Percentiles rank a stretch among this genome's conserved stretches.
Conservation (phyloP, 2,113 vertebrate species). For the Rattus norvegicus region GRCr8 NC_086020.1:124102001-124102500, state of each 20-base stretch:
- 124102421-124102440: no score
- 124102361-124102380: not conserved
- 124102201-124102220: not conserved
- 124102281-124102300: not conserved
- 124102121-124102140: not conserved
- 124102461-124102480: no score
- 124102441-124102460: no score
- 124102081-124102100: not conserved
- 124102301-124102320: not conserved
- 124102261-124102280: not conserved
- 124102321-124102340: not conserved
- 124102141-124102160: not conserved
- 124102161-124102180: not conserved
- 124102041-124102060: not conserved
- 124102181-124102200: not conserved
- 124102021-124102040: not conserved
- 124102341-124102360: not conserved
- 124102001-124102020: not conserved
- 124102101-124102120: not conserved
- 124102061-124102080: not conserved
- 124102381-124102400: no score
- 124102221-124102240: not conserved
- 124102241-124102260: not conserved
- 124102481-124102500: no score
- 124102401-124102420: no score